Evolutionary conservation across 2,113 vertebrate species (phyloP).

Genomic region (Rhinichthys klamathensis): DNA sequence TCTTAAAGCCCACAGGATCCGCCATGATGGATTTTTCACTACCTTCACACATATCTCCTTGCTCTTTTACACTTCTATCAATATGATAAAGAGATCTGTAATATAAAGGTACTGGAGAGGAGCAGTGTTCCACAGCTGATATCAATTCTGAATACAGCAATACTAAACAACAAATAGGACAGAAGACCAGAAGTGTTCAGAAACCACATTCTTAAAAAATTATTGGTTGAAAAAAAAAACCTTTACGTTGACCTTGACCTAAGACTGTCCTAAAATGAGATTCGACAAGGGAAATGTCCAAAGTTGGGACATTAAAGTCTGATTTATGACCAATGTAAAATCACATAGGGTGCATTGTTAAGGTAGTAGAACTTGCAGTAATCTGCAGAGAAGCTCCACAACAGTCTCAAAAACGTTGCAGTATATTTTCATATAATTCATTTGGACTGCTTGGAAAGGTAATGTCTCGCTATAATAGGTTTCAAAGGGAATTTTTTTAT

Average conservation of each 20-base stretch:
- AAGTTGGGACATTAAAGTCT: not conserved
- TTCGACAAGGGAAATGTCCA: not conserved
- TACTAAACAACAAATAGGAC: not conserved
- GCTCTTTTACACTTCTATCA: not conserved
- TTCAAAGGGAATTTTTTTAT: not conserved
- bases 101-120: not conserved
- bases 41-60: not conserved
- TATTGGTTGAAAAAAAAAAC: not conserved
- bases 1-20: not conserved
- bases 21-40: not conserved
- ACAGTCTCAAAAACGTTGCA: too few species aligned
- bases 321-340: not conserved
- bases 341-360: not conserved
- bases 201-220: not conserved
- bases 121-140: conserved; percentile 13
- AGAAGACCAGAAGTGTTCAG: not conserved
- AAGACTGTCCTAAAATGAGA: not conserved
- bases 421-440: too few species aligned
- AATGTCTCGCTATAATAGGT: not conserved
- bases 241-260: not conserved
- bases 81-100: not conserved
- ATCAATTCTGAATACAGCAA: not conserved
- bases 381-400: too few species aligned
- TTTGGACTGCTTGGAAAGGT: not conserved
- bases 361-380: not conserved